A percentile compares a stretch with the other conserved stretches of the same genome.
Conservation (phyloP, 1,140 invertebrate species). For the Drosophila sucinea region DNA sequence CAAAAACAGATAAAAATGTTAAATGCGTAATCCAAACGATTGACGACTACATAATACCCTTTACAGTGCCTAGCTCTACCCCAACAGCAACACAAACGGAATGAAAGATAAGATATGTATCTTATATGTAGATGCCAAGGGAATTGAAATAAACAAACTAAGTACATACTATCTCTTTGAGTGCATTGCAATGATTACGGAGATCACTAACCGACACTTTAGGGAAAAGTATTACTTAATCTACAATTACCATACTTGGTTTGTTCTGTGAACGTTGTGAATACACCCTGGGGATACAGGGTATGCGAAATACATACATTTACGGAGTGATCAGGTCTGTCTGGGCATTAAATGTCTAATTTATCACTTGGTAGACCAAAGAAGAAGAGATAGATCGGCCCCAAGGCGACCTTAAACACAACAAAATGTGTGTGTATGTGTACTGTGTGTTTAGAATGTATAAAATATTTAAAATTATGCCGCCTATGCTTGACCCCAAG, state of each 20-base stretch:
- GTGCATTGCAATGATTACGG: too few relatives aligned
- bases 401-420: slow-evolving; percentile 48
- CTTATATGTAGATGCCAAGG: too few relatives aligned
- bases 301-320: slow-evolving; percentile 17
- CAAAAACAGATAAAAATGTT: background rate
- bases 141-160: too few relatives aligned
- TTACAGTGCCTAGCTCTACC: too few relatives aligned
- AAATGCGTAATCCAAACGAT: background rate
- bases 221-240: background rate
- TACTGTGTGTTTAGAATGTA: slow-evolving; percentile 28
- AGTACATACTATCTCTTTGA: too few relatives aligned
- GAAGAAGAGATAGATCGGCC: slow-evolving; percentile 28
- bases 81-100: too few relatives aligned
- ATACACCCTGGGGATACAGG: slow-evolving; percentile 18
- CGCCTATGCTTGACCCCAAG: slow-evolving; percentile 46
- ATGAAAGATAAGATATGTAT: too few relatives aligned
- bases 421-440: slow-evolving; percentile 25
- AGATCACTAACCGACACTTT: too few relatives aligned
- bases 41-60: background rate
- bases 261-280: background rate
- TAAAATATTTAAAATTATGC: slow-evolving; percentile 55
- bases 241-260: too few relatives aligned
- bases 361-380: slow-evolving; percentile 51
- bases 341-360: slow-evolving; percentile 67
- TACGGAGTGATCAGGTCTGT: slow-evolving; percentile 36